Percentiles rank a stretch among this genome's conserved stretches.
Conservation (phyloP, 2,888 invertebrate genomes). For the Deilephila porcellus region DNA sequence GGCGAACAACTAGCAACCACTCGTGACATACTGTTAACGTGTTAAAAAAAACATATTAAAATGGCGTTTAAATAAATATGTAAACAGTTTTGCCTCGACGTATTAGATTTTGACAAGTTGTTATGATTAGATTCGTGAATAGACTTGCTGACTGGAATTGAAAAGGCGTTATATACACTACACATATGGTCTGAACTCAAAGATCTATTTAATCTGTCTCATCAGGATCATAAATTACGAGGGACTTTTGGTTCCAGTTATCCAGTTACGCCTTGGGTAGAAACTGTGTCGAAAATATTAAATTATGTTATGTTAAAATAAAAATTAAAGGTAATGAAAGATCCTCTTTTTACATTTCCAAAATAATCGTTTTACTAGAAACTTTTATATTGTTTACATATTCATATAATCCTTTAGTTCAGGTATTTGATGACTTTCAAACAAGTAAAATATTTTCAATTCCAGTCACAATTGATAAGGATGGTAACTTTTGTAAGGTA, state of each 20-base stretch:
- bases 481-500: not conserved
- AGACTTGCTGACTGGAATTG: not conserved
- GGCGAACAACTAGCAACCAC: slow-evolving; percentile 1
- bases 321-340: too few relatives aligned
- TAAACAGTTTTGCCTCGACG: not conserved
- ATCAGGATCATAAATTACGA: too few relatives aligned
- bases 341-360: too few relatives aligned
- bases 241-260: too few relatives aligned
- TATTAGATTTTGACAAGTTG: not conserved
- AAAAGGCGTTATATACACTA: not conserved
- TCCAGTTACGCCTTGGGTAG: too few relatives aligned
- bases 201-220: too few relatives aligned
- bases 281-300: too few relatives aligned
- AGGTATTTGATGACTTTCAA: not conserved
- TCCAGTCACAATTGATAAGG: not conserved
- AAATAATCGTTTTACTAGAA: too few relatives aligned
- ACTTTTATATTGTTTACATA: too few relatives aligned
- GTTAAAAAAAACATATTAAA: not conserved
- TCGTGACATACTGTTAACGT: not conserved
- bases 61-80: not conserved
- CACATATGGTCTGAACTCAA: too few relatives aligned
- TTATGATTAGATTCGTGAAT: not conserved
- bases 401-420: too few relatives aligned
- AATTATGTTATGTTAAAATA: too few relatives aligned
- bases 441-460: not conserved